Evolutionary conservation across 2,797 vertebrate species (phyloP), one percentile per base, ranked within the genome.

Genomic region (Paedocypris micromegethes): DNA sequence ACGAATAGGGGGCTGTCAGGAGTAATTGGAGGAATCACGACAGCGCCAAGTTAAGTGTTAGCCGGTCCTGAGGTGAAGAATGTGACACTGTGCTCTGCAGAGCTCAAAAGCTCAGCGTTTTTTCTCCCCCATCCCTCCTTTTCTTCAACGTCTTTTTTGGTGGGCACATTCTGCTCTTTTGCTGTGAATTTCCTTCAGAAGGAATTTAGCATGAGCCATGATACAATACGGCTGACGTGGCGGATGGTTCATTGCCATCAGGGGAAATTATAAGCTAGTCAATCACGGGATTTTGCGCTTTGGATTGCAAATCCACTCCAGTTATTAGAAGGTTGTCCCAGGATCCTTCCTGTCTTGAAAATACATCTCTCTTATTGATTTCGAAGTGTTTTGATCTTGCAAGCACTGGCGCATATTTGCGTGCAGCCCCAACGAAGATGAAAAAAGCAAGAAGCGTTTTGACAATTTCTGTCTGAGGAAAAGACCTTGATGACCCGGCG

Each of bases 21-120:
- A 79, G 74, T 88, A 88, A 90, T 89, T 90, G 88, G 87, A 85
- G 85, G 81, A 89, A 86, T 89, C 82, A 86, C 83, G 84, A 87
- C 86, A 86, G 84, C 75, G 79, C 82, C 45, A 83, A 87, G 88
- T 87, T 88, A 89, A 90, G 86, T 88, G 87, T 83, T 88, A 78
- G 79, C 78, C 79, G 75, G 80, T 86, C 83, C 83, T 83, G 58
- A 82, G 86, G 83, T 87, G 83, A 88, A 82, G 85, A 86, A 85
- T 87, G 77, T 82, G 85, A 85, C 73, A 79, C 79, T 58, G 72
- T 77, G 68, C 70, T 64, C 73, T 76, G 77, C 82, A 79, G 77
- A 81, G 77, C 81, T 81, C 58, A 81, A 82, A 84, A 81, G 77
- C 77, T 72, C 81, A 75, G 80, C 81, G 73, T 76, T 70, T 37